Evolutionary conservation across 2,888 invertebrate genomes (phyloP).

Genomic region (Bedellia somnulentella): DNA sequence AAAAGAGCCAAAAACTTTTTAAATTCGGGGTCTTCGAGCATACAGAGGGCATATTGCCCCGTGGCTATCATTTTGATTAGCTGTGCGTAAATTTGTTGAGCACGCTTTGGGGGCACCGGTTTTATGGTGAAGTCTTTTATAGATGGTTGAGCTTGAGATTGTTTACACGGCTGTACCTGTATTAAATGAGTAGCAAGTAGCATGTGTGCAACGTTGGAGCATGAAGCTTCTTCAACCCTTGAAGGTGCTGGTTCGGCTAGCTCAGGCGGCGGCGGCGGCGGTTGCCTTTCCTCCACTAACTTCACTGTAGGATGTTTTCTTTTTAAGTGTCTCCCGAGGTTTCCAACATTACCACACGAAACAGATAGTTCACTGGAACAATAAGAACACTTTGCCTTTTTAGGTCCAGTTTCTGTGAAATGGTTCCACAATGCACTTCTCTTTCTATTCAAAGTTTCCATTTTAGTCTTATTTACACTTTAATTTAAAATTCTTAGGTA

Average conservation of each 20-base stretch:
- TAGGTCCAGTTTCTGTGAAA: conserved; percentile 3
- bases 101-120: neutral
- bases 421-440: conserved; percentile 7
- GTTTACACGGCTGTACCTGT: no score
- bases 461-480: no score
- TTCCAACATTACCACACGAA: conserved; percentile 6
- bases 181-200: no score
- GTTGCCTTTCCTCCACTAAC: no score
- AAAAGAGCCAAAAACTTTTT: no score
- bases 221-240: no score
- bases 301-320: conserved; percentile 6
- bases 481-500: no score
- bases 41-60: conserved; percentile 6
- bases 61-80: conserved; percentile 6
- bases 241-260: no score
- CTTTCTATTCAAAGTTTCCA: no score
- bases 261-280: no score
- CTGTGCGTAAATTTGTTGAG: conserved; percentile 5
- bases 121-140: conserved; percentile 2
- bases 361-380: conserved; percentile 2
- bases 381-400: conserved; percentile 6
- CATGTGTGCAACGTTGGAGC: no score
- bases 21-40: conserved; percentile 10
- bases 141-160: neutral
- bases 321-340: conserved; percentile 8